A percentile compares a stretch with the other conserved stretches of the same genome.
Evolutionary conservation across 2,888 invertebrate species (phyloP).

Genomic region (Camptogramma bilineatum): DNA sequence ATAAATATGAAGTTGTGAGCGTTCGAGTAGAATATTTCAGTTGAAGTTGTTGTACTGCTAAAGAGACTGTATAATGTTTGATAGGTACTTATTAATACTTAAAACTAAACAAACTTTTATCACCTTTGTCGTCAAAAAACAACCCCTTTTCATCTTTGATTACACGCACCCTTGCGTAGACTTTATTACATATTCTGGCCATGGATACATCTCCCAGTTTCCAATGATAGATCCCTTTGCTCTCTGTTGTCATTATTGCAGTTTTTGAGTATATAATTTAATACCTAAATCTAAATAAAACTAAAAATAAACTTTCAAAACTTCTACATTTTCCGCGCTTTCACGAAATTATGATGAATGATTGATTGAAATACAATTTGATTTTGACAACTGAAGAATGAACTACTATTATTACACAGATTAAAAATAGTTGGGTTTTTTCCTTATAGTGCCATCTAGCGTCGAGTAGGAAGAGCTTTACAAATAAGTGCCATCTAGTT

Average conservation of each 20-base stretch:
- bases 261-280: neutral
- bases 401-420: constrained; percentile 7
- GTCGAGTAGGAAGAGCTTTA: constrained; percentile 46
- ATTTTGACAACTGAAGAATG: constrained; percentile 27
- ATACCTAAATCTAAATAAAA: constrained; percentile 1
- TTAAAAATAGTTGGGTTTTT: neutral
- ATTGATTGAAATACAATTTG: constrained; percentile 20
- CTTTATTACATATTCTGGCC: constrained; percentile 71
- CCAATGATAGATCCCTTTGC: constrained; percentile 72
- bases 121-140: constrained; percentile 77
- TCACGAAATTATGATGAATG: constrained; percentile 17
- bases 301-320: constrained; percentile 10
- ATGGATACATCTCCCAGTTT: constrained; percentile 75
- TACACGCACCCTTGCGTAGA: constrained; percentile 74
- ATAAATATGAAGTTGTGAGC: too few species aligned
- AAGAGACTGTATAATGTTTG: too few species aligned
- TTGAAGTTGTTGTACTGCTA: too few species aligned
- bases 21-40: too few species aligned
- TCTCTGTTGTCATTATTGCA: constrained; percentile 45
- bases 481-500: constrained; percentile 19
- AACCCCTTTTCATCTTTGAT: constrained; percentile 74
- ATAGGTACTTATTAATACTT: too few species aligned
- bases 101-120: too few species aligned
- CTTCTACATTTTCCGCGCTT: constrained; percentile 39
- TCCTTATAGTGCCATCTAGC: constrained; percentile 48